A percentile compares a stretch with the other conserved stretches of the same genome.
These are phyloP conservation scores for Tetragonula clypearis DNA, from an alignment of 1,140 invertebrate genomes.

Conservation along the genomic window DNA sequence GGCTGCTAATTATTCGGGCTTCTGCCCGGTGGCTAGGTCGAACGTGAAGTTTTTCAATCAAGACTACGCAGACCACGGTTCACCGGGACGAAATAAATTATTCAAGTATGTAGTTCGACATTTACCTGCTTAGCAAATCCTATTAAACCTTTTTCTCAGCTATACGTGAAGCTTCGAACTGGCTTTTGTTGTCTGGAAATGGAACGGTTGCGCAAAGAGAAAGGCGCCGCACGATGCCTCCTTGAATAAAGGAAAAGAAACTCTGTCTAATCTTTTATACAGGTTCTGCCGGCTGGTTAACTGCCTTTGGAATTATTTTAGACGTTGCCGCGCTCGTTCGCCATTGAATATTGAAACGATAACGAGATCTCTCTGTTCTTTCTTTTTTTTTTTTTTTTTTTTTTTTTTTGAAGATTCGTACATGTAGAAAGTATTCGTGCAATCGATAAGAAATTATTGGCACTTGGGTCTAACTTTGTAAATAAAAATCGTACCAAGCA, in stretches of 20 bases:
- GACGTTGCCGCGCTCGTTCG: neutral
- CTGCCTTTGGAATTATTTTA: slow-evolving; percentile 36
- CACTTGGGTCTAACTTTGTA: too few species aligned
- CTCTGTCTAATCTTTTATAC: slow-evolving; percentile 52
- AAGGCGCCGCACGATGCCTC: slow-evolving; percentile 54
- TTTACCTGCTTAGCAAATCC: slow-evolving; percentile 47
- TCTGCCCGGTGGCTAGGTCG: neutral
- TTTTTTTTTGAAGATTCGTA: too few species aligned
- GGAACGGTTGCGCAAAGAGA: slow-evolving; percentile 57
- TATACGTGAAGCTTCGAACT: slow-evolving; percentile 47
- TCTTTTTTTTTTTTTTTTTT: too few species aligned
- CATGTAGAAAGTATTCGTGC: too few species aligned
- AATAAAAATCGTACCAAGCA: too few species aligned
- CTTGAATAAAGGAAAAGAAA: slow-evolving; percentile 56
- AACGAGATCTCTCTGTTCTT: neutral
- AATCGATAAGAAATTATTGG: too few species aligned
- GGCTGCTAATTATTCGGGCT: slow-evolving; percentile 21
- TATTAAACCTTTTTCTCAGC: slow-evolving; percentile 48
- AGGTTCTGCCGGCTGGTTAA: slow-evolving; percentile 17
- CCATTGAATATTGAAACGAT: neutral
- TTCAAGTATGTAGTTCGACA: slow-evolving; percentile 39
- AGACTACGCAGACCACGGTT: neutral
- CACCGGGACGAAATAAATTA: slow-evolving; percentile 40
- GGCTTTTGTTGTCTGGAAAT: slow-evolving; percentile 56
- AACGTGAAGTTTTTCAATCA: slow-evolving; percentile 25